Evolutionary conservation across 2,888 invertebrate genomes (phyloP), one percentile per base, ranked within the genome.

Genomic region (Clepsis dumicolana): DNA sequence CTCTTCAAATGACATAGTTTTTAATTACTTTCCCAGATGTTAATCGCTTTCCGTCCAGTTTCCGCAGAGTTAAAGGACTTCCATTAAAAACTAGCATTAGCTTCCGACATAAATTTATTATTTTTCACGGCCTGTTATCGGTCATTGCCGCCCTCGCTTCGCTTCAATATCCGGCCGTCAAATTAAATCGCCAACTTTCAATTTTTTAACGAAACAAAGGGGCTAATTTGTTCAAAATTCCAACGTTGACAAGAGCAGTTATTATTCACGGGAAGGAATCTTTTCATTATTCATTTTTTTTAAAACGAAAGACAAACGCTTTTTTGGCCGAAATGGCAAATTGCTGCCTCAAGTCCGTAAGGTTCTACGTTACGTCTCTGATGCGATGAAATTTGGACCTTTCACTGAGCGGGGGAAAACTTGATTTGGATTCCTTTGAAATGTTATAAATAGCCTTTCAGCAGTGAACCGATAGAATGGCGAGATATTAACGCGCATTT

Each of bases 161-260:
- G 4, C 38, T 38, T 56, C 60, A 64, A 57, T 68, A 57, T 64
- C 57, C 57, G 64, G 25, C 35, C 48, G 48, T 50, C 52, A 25
- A 56, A 61, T 54, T 53, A 60, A 67, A 53, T 65, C 44, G 64
- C 63, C 44, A 64, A 71, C 54, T 83, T 85, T 80, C 74, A 78
- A 82, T 70, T 53, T 35, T 63, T 64, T 65, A 73, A 74, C 65
- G 71, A 79, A 81, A 86, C 83, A 86, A 86, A 80, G 76, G 82
- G 74, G 79, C 83, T 82, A 85, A 85, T 87, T 86, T 85, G 83
- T 85, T 80, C 79, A 16, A 59, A 76, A 75, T 75, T 75, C 63
- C 75, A 66, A 71, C 72, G 74, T 72, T 73, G 73, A 69, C 73
- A 71, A 69, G 57, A 53, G 66, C 74, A 72, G 71, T 75, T 75